Evolutionary conservation across 2,888 invertebrate species (phyloP), one percentile per base, ranked within the genome.

Genomic region (Drosophila gaucha): DNA sequence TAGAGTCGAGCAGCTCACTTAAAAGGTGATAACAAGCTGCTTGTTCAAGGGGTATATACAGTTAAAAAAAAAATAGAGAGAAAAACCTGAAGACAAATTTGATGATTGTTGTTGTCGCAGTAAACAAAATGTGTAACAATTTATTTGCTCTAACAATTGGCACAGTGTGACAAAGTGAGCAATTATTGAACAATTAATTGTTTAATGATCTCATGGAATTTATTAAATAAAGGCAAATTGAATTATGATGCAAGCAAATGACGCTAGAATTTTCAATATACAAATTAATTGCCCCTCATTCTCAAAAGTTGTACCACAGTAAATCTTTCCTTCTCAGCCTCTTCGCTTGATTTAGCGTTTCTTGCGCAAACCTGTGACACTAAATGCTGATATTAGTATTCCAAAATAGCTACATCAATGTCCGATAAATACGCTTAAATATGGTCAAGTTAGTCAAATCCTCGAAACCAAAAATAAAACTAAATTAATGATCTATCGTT

Each of bases 1-100:
- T 26, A 52, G 12, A 20, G 28, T 28, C 31, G 46, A 43, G 51
- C 59, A 50, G 47, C 38, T 69, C 80, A 79, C 89, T 86, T 88
- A 85, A 80, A 89, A 85, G 89, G 87, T 78, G 86, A 85, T 80
- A 83, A 87, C 84, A 83, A 77, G 79, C 70, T 82, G 83, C 83
- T 85, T 69, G 76, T 67, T 64, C 41, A 46, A 62, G 47, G 47
- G 44, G 52, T 20, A 65, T 16, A n/a, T 35, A 67, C 30, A 36
- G 18, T 3, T 36, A 16, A 16, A 36, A 36, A 20, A 33, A 33
- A 24, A 33, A 33, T 30, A 68, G 47, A 52, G 31, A 18, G 36
- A 36, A 49, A 57, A 18, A 47, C 52, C 49, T 30, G 33, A 43
- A 58, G 30, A 59, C 55, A 64, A 64, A 60, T 60, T 46, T 26